phyloP scores from a whole-genome alignment of 2,797 vertebrate species.

The Premnoplex brunnescens region DNA sequence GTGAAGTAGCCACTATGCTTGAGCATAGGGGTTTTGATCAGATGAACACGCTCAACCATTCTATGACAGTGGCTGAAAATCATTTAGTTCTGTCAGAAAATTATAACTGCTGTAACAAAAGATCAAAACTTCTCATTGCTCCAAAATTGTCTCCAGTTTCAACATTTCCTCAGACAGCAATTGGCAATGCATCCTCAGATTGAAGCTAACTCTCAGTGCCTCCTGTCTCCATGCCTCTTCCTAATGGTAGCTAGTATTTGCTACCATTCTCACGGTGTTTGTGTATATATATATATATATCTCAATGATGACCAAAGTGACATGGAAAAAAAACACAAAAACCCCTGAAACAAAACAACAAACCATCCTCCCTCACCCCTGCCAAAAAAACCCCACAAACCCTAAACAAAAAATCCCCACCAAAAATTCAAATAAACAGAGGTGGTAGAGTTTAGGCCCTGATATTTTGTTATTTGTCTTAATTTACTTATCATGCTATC shows the following conservation, averaged over 20 bases:
- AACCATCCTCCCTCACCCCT: neutral
- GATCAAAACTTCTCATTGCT: neutral
- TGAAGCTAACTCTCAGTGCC: neutral
- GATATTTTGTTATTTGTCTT: neutral
- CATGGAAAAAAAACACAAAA: neutral
- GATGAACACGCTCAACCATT: neutral
- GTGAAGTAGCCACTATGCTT: neutral
- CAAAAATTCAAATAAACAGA: neutral
- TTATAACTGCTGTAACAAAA: neutral
- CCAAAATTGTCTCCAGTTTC: neutral
- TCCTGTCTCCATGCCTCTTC: neutral
- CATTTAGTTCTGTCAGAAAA: neutral
- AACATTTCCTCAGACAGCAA: neutral
- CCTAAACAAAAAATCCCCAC: fast-evolving
- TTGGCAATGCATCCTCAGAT: neutral
- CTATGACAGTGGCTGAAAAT: neutral
- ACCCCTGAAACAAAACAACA: neutral
- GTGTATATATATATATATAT: too few relatives aligned
- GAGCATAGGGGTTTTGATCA: fast-evolving
- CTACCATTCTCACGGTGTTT: neutral
- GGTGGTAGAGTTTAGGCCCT: neutral
- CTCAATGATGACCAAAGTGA: neutral
- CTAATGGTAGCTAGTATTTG: neutral
- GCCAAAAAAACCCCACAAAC: neutral
- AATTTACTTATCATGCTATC: neutral